Evolutionary conservation across 2,113 vertebrate species (phyloP), one percentile per base, ranked within the genome.

Genomic region (Lampris incognitus): DNA sequence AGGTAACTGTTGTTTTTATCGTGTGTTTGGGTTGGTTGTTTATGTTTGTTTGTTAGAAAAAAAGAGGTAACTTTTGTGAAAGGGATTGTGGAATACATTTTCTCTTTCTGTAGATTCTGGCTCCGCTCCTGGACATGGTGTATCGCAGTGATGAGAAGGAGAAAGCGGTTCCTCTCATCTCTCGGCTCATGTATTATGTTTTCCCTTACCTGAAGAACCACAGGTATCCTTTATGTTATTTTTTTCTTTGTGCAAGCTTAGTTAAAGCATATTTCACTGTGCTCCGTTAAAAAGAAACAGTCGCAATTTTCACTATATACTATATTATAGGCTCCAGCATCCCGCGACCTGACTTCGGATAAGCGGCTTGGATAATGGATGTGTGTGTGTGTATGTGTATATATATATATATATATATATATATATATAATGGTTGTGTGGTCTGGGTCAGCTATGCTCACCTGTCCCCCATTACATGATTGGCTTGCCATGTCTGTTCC

Each of bases 81-180:
- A 57, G 52, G 7, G 11, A 4, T 10, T 70, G 38, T 60, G 24
- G 44, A 44, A 58, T 72, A 52, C 48, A 3, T 62, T 60, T 13
- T 61, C 1, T 69, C 5, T n/a, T 24, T 52, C 4, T 59, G 5
- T 44, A 99, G 98, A 93, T 97, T 6, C 89, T 99, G 89, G 97
- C 98, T 8, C 95, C 95, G 1, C 96, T 99, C 63, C 91, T 99
- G 88, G 98, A 99, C 89, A 94, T 99, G 97, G 96, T 99, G 1
- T 99, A 97, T 74, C 95, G 97, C 56, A 99, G 98, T 0, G 98
- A 99, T 0, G 98, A 99, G 92, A 99, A 99, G 81, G 98, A 99
- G 81, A 99, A 95, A 74, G 98, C 97, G 0, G 93, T 99, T 66
- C 98, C 98, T 0, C 89, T 99, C 66, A 96, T 99, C 85, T 98